Evolutionary conservation across 2,113 vertebrate genomes (phyloP).

Genomic region (Nansenia antarctica): DNA sequence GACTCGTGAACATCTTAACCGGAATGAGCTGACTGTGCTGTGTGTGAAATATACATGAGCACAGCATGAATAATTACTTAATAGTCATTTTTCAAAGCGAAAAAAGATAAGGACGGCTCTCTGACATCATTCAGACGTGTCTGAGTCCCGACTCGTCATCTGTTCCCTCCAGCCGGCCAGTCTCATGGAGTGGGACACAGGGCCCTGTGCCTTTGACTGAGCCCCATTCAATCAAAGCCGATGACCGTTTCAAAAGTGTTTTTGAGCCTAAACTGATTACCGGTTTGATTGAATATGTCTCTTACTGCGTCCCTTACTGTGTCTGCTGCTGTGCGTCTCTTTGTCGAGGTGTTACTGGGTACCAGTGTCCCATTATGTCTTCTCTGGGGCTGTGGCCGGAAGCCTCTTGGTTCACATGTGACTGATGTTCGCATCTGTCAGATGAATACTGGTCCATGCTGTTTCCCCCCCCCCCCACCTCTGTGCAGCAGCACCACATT

Average conservation of each 20-base stretch:
- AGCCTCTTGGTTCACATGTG: not conserved
- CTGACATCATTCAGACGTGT: not conserved
- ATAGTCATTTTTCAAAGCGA: not conserved
- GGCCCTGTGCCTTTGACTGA: too few relatives aligned
- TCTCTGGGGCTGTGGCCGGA: not conserved
- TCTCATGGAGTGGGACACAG: too few relatives aligned
- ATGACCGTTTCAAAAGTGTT: not conserved
- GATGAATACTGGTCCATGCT: not conserved
- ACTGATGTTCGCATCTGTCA: not conserved
- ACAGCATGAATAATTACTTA: slow-evolving; percentile 60
- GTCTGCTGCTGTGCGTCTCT: not conserved
- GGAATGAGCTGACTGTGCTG: slow-evolving; percentile 22
- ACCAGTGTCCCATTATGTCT: not conserved
- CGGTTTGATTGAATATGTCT: too few relatives aligned
- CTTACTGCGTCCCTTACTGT: too few relatives aligned
- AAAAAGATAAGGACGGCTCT: too few relatives aligned
- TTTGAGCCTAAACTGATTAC: not conserved
- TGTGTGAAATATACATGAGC: slow-evolving; percentile 56
- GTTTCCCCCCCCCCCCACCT: not conserved
- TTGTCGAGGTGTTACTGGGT: not conserved
- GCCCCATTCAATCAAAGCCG: too few relatives aligned
- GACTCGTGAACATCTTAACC: not conserved
- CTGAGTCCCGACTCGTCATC: not conserved
- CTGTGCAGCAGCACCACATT: not conserved
- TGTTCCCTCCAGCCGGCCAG: not conserved